A percentile compares a stretch with the other conserved stretches of the same genome.
These are phyloP conservation scores for Nymphalis urticae DNA, from an alignment of 2,888 invertebrate genomes.

Conservation along the genomic window DNA sequence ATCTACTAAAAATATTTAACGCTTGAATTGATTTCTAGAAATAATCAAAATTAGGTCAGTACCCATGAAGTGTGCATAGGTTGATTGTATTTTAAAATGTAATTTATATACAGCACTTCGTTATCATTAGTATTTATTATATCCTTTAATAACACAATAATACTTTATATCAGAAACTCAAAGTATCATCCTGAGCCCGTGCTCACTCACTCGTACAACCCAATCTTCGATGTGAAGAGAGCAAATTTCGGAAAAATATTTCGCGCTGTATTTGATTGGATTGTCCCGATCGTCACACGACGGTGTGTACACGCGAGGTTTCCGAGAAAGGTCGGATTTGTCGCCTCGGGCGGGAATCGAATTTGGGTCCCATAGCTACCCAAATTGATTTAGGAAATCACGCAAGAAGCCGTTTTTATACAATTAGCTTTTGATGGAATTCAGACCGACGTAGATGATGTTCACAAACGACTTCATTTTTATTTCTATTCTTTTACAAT, in stretches of 20 bases:
- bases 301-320: slow-evolving; percentile 60
- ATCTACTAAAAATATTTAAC: too few relatives aligned
- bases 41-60: too few relatives aligned
- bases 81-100: too few relatives aligned
- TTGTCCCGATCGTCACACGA: slow-evolving; percentile 50
- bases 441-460: neutral
- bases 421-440: slow-evolving; percentile 6
- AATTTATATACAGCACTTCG: too few relatives aligned
- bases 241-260: slow-evolving; percentile 54
- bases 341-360: slow-evolving; percentile 70
- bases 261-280: slow-evolving; percentile 58
- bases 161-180: neutral
- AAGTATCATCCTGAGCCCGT: neutral
- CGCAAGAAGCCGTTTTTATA: slow-evolving; percentile 44
- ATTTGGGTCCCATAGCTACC: slow-evolving; percentile 70
- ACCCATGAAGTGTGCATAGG: too few relatives aligned
- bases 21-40: too few relatives aligned
- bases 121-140: neutral
- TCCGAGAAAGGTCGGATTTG: slow-evolving; percentile 60
- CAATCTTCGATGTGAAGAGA: slow-evolving; percentile 24
- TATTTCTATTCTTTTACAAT: too few relatives aligned
- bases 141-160: neutral
- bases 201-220: slow-evolving; percentile 7
- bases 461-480: too few relatives aligned
- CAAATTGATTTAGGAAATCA: slow-evolving; percentile 76